Evolutionary conservation across 1,140 invertebrate species (phyloP).

Genomic region (Cyclina sinensis): DNA sequence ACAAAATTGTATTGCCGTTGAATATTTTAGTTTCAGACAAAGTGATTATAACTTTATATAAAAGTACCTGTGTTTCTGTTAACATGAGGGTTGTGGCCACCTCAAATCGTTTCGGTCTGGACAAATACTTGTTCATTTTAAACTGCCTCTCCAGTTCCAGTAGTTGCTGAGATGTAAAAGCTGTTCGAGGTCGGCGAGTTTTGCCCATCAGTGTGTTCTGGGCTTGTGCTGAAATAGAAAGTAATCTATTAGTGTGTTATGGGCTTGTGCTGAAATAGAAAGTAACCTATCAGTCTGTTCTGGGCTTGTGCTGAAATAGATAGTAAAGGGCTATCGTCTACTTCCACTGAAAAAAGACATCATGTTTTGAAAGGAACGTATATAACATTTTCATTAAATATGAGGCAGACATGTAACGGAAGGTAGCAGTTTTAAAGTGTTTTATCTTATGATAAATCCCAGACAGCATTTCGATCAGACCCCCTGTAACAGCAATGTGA

Average conservation of each 20-base stretch:
- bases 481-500: no score
- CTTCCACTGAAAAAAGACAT: no score
- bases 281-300: conserved; percentile 86
- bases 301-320: conserved; percentile 80
- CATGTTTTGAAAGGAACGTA: no score
- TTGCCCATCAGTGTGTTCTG: conserved; percentile 90
- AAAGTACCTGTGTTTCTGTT: conserved; percentile 99
- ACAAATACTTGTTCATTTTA: conserved; percentile 99
- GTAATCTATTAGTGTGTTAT: conserved; percentile 86
- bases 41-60: no score
- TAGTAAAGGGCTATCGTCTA: no score
- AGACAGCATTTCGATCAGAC: no score
- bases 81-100: conserved; percentile 99
- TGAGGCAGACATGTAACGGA: no score
- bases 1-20: no score
- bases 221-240: conserved; percentile 78
- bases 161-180: conserved; percentile 99
- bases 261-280: conserved; percentile 79
- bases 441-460: no score
- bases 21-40: no score
- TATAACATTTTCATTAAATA: no score
- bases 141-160: conserved; percentile 99
- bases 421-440: no score
- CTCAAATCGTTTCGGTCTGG: conserved; percentile 98
- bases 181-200: conserved; percentile 97